phyloP scores from a whole-genome alignment of 1,140 invertebrate genomes.

The Drosophila nebulosa region DNA sequence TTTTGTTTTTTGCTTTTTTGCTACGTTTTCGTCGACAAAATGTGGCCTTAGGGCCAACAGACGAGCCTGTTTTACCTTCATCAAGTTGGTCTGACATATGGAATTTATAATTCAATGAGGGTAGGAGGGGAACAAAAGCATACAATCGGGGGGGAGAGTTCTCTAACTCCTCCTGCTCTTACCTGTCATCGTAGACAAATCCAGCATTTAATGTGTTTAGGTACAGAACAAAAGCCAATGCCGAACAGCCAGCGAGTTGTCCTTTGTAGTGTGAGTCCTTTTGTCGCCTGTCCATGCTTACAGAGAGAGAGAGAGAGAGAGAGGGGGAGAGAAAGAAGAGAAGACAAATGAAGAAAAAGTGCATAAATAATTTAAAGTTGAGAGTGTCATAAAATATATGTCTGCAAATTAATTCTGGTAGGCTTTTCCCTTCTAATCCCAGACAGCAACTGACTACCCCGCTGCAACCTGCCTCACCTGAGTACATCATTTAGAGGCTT shows the following conservation, averaged over 20 bases:
- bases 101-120: constrained; percentile 80
- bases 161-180: constrained; percentile 27
- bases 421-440: constrained; percentile 18
- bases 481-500: too few species aligned
- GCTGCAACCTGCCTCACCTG: constrained; percentile 14
- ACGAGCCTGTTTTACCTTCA: constrained; percentile 57
- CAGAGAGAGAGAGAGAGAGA: background rate
- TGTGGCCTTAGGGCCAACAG: constrained; percentile 28
- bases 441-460: background rate
- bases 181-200: constrained; percentile 97
- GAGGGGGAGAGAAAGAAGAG: constrained; percentile 1
- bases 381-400: constrained; percentile 78
- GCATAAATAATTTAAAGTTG: constrained; percentile 70
- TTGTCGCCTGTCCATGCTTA: constrained; percentile 62
- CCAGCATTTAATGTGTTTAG: constrained; percentile 93
- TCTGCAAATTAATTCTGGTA: constrained; percentile 69
- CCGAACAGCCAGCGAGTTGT: constrained; percentile 84
- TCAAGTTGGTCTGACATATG: constrained; percentile 74
- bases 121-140: background rate
- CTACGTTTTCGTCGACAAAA: constrained; percentile 33
- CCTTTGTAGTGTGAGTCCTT: constrained; percentile 85
- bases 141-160: constrained; percentile 23
- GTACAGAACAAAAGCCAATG: constrained; percentile 90
- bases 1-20: constrained; percentile 4
- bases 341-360: constrained; percentile 43